Conservation (phyloP, 2,888 invertebrate genomes). For the Lasioglossum lativentre region DNA sequence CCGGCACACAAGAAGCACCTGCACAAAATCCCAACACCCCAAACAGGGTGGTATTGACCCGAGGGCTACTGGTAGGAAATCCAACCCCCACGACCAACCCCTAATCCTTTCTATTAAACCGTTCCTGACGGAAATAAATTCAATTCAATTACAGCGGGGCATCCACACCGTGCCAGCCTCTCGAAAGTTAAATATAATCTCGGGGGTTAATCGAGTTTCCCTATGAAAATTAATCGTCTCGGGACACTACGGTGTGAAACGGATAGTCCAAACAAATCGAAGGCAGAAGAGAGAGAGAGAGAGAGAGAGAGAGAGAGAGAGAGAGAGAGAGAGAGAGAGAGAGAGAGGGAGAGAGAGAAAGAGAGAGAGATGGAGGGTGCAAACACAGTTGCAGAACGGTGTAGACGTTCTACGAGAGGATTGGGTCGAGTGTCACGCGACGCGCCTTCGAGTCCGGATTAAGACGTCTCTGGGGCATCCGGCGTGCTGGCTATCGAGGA, state of each 20-base stretch:
- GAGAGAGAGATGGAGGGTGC: no score
- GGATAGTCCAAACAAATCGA: conserved; percentile 17
- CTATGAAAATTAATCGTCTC: conserved; percentile 8
- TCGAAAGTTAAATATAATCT: conserved; percentile 8
- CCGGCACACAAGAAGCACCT: neutral
- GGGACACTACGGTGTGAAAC: neutral
- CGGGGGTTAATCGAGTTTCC: conserved; percentile 9
- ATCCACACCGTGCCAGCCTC: neutral
- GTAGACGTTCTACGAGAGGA: neutral
- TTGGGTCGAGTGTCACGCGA: conserved; percentile 29
- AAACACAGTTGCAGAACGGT: neutral
- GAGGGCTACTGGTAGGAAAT: neutral
- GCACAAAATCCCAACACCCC: neutral
- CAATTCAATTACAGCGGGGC: neutral
- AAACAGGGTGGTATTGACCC: neutral
- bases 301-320: neutral
- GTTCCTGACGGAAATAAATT: neutral
- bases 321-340: neutral
- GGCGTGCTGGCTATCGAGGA: conserved; percentile 39
- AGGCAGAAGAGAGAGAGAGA: neutral
- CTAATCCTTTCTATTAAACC: conserved; percentile 2
- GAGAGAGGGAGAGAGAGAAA: no score
- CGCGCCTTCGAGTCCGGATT: conserved; percentile 43
- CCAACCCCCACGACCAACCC: neutral
- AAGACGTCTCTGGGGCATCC: conserved; percentile 41